Base-by-base conservation (phyloP, 2,113 vertebrate species). In the Anoura caudifer region DNA sequence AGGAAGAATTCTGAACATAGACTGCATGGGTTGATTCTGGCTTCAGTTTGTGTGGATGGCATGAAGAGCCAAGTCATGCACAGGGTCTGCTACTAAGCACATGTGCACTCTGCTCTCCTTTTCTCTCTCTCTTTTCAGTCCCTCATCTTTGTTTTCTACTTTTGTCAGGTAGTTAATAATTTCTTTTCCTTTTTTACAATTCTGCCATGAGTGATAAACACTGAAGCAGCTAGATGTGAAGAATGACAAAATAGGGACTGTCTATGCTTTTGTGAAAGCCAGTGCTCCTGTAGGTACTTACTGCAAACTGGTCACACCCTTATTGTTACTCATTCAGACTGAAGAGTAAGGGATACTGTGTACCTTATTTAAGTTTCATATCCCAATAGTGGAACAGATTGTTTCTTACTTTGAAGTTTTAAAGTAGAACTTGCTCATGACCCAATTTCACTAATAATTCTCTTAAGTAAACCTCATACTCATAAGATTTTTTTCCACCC, bases 391-490 rank as follows among this genome's bases (percentile, higher is more conserved):
- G 93, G 95, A 95, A 98, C 54, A 69, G 22, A 63, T 90, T 97
- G 45, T 93, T 97, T 97, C 91, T 97, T 72, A 33, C 97, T 98
- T 98, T 98, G 97, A 98, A 98, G 97, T 98, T 98, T 97, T 97
- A 97, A 98, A 98, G 96, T 94, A 98, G 97, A 98, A 98, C 97
- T 98, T 98, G 95, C 93, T 96, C 90, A 95, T 98, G 98, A 99
- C 98, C 98, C 98, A 98, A 76, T 99, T 99, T 99, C 97, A 96
- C 97, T 98, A 98, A 98, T 98, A 98, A 98, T 99, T 98, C 97
- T 98, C 97, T 98, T 98, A 98, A 98, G 97, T 98, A 98, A 98
- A 98, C 98, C 97, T 97, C 98, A 97, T 98, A 98, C 97, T 98
- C 97, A 75, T 98, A 97, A 97, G 81, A 95, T 95, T 97, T 98